These are phyloP conservation scores for Cephus nigrinus DNA, from an alignment of 2,888 invertebrate genomes.

Conservation along the genomic window DNA sequence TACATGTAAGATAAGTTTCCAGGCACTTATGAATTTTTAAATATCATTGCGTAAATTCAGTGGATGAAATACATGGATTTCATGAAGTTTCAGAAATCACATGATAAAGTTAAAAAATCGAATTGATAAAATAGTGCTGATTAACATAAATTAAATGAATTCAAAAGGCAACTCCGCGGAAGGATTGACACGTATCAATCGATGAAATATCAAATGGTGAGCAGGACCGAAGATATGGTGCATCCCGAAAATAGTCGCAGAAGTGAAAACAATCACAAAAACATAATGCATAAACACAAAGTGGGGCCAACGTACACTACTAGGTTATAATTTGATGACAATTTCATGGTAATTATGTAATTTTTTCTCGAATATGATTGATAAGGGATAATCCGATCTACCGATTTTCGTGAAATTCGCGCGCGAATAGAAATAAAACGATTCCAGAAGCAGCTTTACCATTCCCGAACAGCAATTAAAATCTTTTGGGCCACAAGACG, in stretches of 20 bases:
- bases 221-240: constrained; percentile 14
- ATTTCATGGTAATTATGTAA: constrained; percentile 29
- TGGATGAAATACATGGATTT: constrained; percentile 2
- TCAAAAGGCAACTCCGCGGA: neutral
- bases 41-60: neutral
- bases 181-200: neutral
- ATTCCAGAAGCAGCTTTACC: constrained; percentile 35
- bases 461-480: constrained; percentile 52
- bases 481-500: constrained; percentile 47
- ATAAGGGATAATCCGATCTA: neutral
- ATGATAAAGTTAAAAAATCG: constrained; percentile 2
- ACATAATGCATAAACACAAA: constrained; percentile 53
- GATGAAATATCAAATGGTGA: constrained; percentile 5
- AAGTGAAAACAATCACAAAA: constrained; percentile 43
- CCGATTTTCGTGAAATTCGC: neutral
- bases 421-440: constrained; percentile 21
- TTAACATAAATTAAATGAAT: neutral
- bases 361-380: neutral
- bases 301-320: constrained; percentile 44
- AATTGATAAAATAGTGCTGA: constrained; percentile 8
- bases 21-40: neutral
- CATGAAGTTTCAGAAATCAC: constrained; percentile 1
- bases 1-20: neutral
- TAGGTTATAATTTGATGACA: constrained; percentile 51
- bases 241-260: constrained; percentile 11